Evolutionary conservation across 2,797 vertebrate species (phyloP).

Genomic region (Staurois parvus): DNA sequence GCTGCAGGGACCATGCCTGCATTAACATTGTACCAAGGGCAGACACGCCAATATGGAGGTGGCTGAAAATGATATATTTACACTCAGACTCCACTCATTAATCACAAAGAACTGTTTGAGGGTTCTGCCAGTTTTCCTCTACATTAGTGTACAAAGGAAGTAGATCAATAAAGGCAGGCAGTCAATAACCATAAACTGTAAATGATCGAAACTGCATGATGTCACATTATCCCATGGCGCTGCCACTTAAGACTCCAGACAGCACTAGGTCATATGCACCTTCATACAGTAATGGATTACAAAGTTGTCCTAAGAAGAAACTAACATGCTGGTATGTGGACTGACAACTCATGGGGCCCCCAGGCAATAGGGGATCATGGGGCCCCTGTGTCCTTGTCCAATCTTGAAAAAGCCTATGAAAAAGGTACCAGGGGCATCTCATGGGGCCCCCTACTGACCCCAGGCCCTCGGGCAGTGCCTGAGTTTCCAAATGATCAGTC

Average conservation of each 20-base stretch:
- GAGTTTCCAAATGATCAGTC: too few relatives aligned
- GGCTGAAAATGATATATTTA: not conserved
- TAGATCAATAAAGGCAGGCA: conserved; percentile 6
- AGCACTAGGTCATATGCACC: not conserved
- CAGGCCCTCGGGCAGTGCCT: too few relatives aligned
- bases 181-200: conserved; percentile 51
- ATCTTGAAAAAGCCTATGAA: too few relatives aligned
- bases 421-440: too few relatives aligned
- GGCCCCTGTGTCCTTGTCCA: too few relatives aligned
- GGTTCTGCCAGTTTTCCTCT: conserved; percentile 42
- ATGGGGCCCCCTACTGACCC: too few relatives aligned
- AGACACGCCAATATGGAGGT: conserved; percentile 25
- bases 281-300: too few relatives aligned
- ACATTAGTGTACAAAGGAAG: conserved; percentile 39
- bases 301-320: too few relatives aligned
- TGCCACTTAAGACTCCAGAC: not conserved
- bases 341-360: too few relatives aligned
- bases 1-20: not conserved
- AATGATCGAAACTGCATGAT: conserved; percentile 49
- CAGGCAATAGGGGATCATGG: too few relatives aligned
- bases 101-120: conserved; percentile 22
- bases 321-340: too few relatives aligned
- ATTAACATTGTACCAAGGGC: conserved; percentile 38
- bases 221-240: not conserved
- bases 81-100: conserved; percentile 3